Percentiles rank a stretch among this genome's conserved stretches.
phyloP scores from a whole-genome alignment of 2,797 vertebrate genomes.

The Sebastiscus tertius region DNA sequence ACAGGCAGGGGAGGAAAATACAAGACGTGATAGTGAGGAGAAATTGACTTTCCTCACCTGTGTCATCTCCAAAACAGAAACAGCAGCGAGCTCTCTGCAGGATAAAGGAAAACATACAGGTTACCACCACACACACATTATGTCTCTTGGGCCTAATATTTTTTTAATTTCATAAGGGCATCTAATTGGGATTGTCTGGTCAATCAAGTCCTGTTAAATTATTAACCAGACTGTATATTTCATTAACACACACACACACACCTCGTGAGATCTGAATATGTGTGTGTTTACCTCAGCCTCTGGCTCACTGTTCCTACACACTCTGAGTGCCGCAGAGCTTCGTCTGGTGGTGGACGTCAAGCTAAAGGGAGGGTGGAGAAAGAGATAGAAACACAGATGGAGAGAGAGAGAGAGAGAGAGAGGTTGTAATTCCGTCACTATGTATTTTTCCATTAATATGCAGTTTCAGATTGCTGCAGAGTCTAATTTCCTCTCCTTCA shows the following conservation, averaged over 20 bases:
- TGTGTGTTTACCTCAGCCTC: constrained; percentile 87
- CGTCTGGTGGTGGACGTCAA: constrained; percentile 94
- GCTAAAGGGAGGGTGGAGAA: constrained; percentile 72
- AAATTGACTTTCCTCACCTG: constrained; percentile 81
- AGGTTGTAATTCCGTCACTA: constrained; percentile 33
- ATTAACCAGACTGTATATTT: constrained; percentile 13
- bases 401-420: neutral
- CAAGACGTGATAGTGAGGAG: neutral
- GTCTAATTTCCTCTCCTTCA: constrained; percentile 35
- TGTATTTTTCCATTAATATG: constrained; percentile 51
- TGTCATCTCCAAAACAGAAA: constrained; percentile 90
- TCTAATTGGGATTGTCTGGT: neutral
- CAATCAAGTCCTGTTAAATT: neutral
- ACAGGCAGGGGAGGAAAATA: neutral
- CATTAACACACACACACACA: constrained; percentile 2
- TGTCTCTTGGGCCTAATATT: constrained; percentile 8
- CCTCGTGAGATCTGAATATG: constrained; percentile 8
- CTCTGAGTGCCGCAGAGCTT: constrained; percentile 91
- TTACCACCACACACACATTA: constrained; percentile 3
- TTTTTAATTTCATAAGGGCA: neutral
- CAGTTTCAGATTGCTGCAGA: constrained; percentile 51
- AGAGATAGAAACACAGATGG: constrained; percentile 27
- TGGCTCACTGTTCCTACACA: constrained; percentile 85
- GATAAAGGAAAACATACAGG: constrained; percentile 41
- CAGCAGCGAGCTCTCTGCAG: constrained; percentile 95